Base-by-base conservation (phyloP, 1,140 invertebrate genomes). In the Listronotus oregonensis region DNA sequence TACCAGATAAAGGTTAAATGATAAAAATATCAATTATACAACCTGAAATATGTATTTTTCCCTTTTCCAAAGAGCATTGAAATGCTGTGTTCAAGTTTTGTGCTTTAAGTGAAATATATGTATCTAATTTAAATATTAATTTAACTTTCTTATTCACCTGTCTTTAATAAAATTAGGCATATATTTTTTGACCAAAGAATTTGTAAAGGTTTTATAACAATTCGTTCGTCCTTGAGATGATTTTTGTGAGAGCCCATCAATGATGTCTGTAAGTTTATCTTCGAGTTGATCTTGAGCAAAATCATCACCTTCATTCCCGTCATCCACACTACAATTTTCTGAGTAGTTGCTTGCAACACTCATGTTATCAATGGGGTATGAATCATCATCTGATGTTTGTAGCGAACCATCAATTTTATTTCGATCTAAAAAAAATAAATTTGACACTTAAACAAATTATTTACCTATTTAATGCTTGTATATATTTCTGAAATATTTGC, bases 231-330 rank as follows among this genome's bases (percentile, higher is more conserved):
- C 89, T 68, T 94, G 92, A 1, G 89, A 87, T 64, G 93, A 93
- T 74, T 95, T 94, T 66, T 95, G 89, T 3, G 86, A 87, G 7
- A 95, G 80, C 27, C 89, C 90, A 77, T 97, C 96, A 47, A 97
- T 88, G 0, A 88, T 86, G 73, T 95, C 92, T 18, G 87, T 85
- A 14, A 97, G 80, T 79, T 95, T 94, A 52, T 96, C 94, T 79
- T 97, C 95, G 73, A 95, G 90, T 42, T 89, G 85, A 75, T 97
- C 94, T 65, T 84, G 83, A 51, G 82, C 79, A 10, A 85, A 75
- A 57, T 88, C 86, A 47, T 85, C 85, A 40, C 82, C 80, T 52
- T 84, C 84, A 11, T 77, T 67, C 4, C 79, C 81, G 11, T 89
- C 88, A 18, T 88, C 87, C n/a, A 84, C 72, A 42, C 85, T 81